Conservation (phyloP, 2,888 invertebrate species). For the Hirtodrosophila confusa region DNA sequence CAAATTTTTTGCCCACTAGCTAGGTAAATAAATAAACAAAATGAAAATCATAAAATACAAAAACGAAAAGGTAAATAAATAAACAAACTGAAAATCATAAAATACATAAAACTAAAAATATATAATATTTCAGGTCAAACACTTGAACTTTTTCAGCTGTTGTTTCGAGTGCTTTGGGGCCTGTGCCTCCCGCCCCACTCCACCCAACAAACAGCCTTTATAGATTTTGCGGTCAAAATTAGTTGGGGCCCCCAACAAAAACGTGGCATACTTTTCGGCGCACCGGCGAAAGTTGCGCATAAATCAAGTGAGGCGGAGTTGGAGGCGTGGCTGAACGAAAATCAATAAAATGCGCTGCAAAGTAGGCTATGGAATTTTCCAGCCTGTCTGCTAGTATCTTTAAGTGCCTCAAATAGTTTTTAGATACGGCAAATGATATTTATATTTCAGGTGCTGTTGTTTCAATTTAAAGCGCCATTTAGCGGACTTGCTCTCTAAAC, state of each 20-base stretch:
- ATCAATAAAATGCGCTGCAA: conserved; percentile 44
- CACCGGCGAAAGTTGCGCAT: conserved; percentile 54
- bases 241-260: conserved; percentile 33
- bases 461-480: conserved; percentile 19
- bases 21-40: conserved; percentile 41
- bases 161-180: conserved; percentile 23
- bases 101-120: conserved; percentile 25
- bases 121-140: conserved; percentile 60
- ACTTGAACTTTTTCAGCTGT: conserved; percentile 39
- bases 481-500: conserved; percentile 33
- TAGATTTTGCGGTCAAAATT: conserved; percentile 63
- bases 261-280: conserved; percentile 38
- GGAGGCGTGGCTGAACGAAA: conserved; percentile 43
- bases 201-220: conserved; percentile 12
- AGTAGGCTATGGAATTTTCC: conserved; percentile 28
- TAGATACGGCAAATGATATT: conserved; percentile 8
- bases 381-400: conserved; percentile 23
- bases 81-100: conserved; percentile 32
- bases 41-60: conserved; percentile 32
- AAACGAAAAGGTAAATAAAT: conserved; percentile 35
- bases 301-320: conserved; percentile 46
- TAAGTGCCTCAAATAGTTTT: conserved; percentile 25
- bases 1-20: conserved; percentile 21
- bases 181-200: conserved; percentile 3
- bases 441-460: conserved; percentile 8